Percentiles rank a stretch among this genome's conserved stretches.
Conservation (phyloP, 2,888 invertebrate genomes). For the Pachymerium ferrugineum region DNA sequence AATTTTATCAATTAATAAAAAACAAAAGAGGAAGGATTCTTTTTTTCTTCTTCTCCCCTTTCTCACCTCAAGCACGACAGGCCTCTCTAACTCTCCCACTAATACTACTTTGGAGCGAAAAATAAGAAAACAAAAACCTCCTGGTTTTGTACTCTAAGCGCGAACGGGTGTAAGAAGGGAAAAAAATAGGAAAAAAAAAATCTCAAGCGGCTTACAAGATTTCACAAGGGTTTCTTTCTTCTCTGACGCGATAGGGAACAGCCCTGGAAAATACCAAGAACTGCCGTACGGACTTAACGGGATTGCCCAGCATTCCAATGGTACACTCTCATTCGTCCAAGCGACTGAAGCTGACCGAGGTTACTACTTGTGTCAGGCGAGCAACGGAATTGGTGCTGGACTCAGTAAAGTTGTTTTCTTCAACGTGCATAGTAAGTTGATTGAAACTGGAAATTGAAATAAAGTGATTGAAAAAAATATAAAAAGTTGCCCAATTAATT, state of each 20-base stretch:
- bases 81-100: too few relatives aligned
- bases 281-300: constrained; percentile 33
- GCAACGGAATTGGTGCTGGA: constrained; percentile 36
- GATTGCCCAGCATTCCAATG: constrained; percentile 30
- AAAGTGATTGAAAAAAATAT: too few relatives aligned
- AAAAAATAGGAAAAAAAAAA: background rate
- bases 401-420: constrained; percentile 36
- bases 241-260: constrained; percentile 31
- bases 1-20: background rate
- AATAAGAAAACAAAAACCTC: background rate
- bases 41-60: background rate
- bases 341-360: constrained; percentile 34
- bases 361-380: constrained; percentile 37
- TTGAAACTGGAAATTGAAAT: too few relatives aligned
- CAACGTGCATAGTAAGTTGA: constrained; percentile 36
- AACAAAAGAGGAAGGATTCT: too few relatives aligned
- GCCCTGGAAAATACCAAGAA: constrained; percentile 35
- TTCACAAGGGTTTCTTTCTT: constrained; percentile 4
- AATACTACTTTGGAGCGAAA: too few relatives aligned
- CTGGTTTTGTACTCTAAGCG: background rate
- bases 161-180: too few relatives aligned
- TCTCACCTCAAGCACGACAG: too few relatives aligned
- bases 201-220: background rate
- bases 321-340: constrained; percentile 32
- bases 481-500: too few relatives aligned